Evolutionary conservation across 1,140 invertebrate genomes (phyloP), one percentile per base, ranked within the genome.

Genomic region (Drosophila lacteicornis): DNA sequence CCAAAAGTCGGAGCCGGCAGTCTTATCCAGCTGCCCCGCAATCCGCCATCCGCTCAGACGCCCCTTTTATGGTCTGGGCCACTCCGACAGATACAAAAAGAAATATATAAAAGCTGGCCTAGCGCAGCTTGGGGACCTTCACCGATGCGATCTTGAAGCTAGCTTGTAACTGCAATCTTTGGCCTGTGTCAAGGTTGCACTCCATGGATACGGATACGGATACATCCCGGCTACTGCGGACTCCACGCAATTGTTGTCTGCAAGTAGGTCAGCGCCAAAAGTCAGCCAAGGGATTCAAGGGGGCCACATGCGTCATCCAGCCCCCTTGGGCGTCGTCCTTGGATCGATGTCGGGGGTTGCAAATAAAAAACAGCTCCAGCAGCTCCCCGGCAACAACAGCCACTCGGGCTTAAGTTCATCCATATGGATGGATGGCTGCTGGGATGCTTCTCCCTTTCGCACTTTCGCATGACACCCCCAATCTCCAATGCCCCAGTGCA

Each of bases 31-130:
- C 50, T 30, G 36, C 46, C 56, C 55, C 51, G 22, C 22, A 0
- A 25, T 25, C 50, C 51, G 40, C 50, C 45, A 69, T 47, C 73
- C 76, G 49, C 62, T 22, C 49, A 81, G 77, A 49, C 63, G 56
- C 62, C 62, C 82, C 81, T 60, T 81, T 85, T 85, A 85, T 75
- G 82, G 82, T 42, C 17, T 42, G 43, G 51, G 69, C 53, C 69
- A 71, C 36, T 58, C 30, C n/a, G 17, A 17, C 15, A 57, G 13
- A 5, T 11, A 40, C 1, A 43, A 11, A 17, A 11, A 15, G 7
- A 40, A 7, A 55, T 19, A 62, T 47, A 62, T 47, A 46, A 36
- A 19, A 25, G 27, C 43, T 71, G 43, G 67, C 51, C 65, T 57
- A 68, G 36, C 50, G 50, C 68, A 69, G 65, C 42, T 27, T 55